Conservation (phyloP, 1,140 invertebrate species). For the Episyrphus balteatus region DNA sequence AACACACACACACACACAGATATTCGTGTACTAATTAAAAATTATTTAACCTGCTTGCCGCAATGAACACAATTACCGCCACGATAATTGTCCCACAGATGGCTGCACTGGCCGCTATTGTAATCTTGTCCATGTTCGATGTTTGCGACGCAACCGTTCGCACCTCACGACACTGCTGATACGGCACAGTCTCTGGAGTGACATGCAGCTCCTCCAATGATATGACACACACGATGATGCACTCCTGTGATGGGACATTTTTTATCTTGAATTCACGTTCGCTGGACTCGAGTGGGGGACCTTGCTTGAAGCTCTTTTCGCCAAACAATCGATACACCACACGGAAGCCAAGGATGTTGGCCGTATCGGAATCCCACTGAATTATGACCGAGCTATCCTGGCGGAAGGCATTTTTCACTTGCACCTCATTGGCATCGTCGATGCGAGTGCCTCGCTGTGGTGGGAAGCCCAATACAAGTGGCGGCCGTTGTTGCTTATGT, state of each 20-base stretch:
- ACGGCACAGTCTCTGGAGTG: slow-evolving; percentile 73
- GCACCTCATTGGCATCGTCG: slow-evolving; percentile 60
- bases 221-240: slow-evolving; percentile 84
- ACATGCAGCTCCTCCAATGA: slow-evolving; percentile 77
- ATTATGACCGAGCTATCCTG: slow-evolving; percentile 82
- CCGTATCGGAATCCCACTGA: slow-evolving; percentile 78
- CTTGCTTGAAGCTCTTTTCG: slow-evolving; percentile 78
- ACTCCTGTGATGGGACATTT: slow-evolving; percentile 83
- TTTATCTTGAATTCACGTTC: slow-evolving; percentile 85
- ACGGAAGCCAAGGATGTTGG: slow-evolving; percentile 75
- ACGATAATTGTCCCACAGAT: slow-evolving; percentile 86
- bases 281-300: slow-evolving; percentile 72
- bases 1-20: slow-evolving; percentile 1
- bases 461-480: slow-evolving; percentile 58
- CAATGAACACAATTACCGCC: slow-evolving; percentile 76
- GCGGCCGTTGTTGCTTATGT: slow-evolving; percentile 51
- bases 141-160: slow-evolving; percentile 66
- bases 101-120: slow-evolving; percentile 84
- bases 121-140: slow-evolving; percentile 88
- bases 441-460: slow-evolving; percentile 43
- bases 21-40: not conserved
- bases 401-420: slow-evolving; percentile 72
- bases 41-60: slow-evolving; percentile 51
- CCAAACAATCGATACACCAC: slow-evolving; percentile 85
- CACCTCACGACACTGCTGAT: slow-evolving; percentile 78